Conservation (phyloP, 2,113 vertebrate species). For the Jacana jacana region DNA sequence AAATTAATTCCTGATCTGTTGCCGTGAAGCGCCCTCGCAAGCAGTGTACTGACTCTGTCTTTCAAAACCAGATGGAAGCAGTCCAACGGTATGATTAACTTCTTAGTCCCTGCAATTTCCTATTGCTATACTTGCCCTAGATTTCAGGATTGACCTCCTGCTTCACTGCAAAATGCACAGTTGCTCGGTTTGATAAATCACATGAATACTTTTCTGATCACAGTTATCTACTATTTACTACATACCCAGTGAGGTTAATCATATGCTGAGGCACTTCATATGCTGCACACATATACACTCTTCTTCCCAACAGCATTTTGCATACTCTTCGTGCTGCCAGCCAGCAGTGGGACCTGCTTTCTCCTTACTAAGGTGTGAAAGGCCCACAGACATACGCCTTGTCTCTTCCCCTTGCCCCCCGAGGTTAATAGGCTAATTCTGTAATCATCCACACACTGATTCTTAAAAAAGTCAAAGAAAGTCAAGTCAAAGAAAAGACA, state of each 20-base stretch:
- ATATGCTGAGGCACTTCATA: conserved; percentile 65
- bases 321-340: conserved; percentile 57
- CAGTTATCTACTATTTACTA: conserved; percentile 77
- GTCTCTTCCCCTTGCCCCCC: neutral
- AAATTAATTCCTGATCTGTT: conserved; percentile 75
- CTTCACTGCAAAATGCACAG: conserved; percentile 72
- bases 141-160: conserved; percentile 79
- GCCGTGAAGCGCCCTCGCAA: conserved; percentile 61
- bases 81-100: conserved; percentile 79
- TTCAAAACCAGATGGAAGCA: conserved; percentile 75
- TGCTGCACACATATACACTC: conserved; percentile 53
- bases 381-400: neutral
- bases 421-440: neutral
- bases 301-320: conserved; percentile 60
- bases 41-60: conserved; percentile 38
- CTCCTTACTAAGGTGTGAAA: neutral
- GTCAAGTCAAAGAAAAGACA: neutral
- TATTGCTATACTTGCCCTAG: conserved; percentile 71
- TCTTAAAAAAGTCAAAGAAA: conserved; percentile 9
- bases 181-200: conserved; percentile 78
- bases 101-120: conserved; percentile 74
- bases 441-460: neutral
- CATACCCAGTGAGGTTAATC: conserved; percentile 69
- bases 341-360: neutral
- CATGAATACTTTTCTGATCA: conserved; percentile 73